Conservation (phyloP, 2,888 invertebrate genomes). For the Microplitis deprimator region DNA sequence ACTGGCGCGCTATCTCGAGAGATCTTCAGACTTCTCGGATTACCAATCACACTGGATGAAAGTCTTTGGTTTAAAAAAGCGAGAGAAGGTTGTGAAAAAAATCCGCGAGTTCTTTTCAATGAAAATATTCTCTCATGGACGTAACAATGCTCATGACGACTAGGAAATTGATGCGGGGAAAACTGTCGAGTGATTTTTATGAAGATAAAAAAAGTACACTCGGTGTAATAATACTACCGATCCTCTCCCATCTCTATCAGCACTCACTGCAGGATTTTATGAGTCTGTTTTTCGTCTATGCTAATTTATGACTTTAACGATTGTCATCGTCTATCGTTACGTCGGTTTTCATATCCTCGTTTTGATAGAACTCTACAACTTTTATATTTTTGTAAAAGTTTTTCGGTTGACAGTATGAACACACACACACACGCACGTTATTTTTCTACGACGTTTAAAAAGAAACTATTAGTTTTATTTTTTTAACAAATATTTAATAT, state of each 20-base stretch:
- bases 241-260: background rate
- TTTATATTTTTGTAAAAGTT: background rate
- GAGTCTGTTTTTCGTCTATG: constrained; percentile 65
- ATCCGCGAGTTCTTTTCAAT: background rate
- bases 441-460: background rate
- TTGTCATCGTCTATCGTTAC: constrained; percentile 49
- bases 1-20: constrained; percentile 33
- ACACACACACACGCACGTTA: background rate
- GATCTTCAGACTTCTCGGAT: constrained; percentile 35
- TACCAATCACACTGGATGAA: constrained; percentile 42
- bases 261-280: constrained; percentile 50
- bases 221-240: background rate
- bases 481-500: background rate
- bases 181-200: constrained; percentile 9
- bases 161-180: constrained; percentile 11
- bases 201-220: background rate
- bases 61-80: background rate
- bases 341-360: background rate
- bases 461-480: background rate
- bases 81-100: background rate
- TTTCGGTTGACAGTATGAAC: background rate
- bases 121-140: background rate
- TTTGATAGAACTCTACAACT: constrained; percentile 1
- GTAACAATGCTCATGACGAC: background rate
- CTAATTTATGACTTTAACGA: constrained; percentile 57